Percentiles rank a stretch among this genome's conserved stretches.
Evolutionary conservation across 2,113 vertebrate species (phyloP).

Genomic region (Periophthalmus modestus): DNA sequence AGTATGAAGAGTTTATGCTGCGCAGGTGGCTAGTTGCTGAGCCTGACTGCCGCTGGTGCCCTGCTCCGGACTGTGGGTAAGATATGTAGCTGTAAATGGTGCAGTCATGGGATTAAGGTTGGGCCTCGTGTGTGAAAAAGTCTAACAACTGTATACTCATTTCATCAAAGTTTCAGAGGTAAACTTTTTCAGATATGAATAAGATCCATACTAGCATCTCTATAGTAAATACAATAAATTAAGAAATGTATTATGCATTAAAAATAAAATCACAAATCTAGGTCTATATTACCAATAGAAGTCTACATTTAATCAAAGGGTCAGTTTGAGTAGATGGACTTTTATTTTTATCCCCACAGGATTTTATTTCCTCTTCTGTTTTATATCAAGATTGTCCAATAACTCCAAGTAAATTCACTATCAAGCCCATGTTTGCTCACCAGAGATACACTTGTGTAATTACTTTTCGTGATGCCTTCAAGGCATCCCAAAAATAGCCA

Average conservation of each 20-base stretch:
- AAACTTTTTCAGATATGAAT: too few species aligned
- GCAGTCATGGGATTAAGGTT: neutral
- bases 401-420: neutral
- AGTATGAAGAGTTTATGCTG: constrained; percentile 99
- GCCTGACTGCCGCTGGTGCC: constrained; percentile 98
- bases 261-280: too few species aligned
- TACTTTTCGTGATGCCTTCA: constrained; percentile 7
- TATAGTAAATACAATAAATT: too few species aligned
- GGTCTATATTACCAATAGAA: too few species aligned
- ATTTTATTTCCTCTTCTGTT: neutral
- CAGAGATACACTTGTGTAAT: neutral
- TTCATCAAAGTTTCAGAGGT: too few species aligned
- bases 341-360: too few species aligned
- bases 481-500: constrained; percentile 41
- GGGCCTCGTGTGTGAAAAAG: neutral
- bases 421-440: constrained; percentile 4
- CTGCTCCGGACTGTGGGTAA: constrained; percentile 98
- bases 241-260: too few species aligned
- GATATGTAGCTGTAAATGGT: constrained; percentile 8
- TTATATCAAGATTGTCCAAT: neutral
- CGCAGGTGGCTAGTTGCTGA: constrained; percentile 94
- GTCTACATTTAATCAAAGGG: too few species aligned
- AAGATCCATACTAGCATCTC: too few species aligned
- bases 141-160: neutral
- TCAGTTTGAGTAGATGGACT: too few species aligned